Percentiles rank a stretch among this genome's conserved stretches.
Conservation (phyloP, 2,113 vertebrate species). For the Chaenocephalus aceratus region DNA sequence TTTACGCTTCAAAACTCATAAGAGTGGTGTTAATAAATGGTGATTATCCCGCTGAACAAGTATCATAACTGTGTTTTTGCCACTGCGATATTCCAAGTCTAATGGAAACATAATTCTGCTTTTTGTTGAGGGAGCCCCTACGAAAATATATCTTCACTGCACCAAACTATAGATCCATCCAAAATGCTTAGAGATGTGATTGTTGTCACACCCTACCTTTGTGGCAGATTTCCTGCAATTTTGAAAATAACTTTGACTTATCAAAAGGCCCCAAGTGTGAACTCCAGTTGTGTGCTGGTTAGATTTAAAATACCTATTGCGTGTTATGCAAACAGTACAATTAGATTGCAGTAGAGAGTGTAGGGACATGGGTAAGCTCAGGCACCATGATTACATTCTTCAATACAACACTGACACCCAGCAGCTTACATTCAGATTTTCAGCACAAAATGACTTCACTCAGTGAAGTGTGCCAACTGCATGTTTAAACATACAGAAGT, state of each 20-base stretch:
- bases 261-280: neutral
- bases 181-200: neutral
- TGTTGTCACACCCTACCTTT: neutral
- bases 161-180: too few species aligned
- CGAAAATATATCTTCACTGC: too few species aligned
- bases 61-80: too few species aligned
- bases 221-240: neutral
- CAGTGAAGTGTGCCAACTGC: neutral
- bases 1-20: too few species aligned
- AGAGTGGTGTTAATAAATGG: too few species aligned
- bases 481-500: neutral
- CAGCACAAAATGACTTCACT: neutral
- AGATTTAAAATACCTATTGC: constrained; percentile 4
- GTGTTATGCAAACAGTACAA: constrained; percentile 19
- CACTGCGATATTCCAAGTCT: too few species aligned
- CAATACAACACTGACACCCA: neutral
- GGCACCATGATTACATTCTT: constrained; percentile 6
- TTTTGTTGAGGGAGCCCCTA: too few species aligned
- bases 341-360: constrained; percentile 4
- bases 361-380: neutral
- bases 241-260: neutral
- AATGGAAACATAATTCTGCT: too few species aligned
- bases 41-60: too few species aligned
- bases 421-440: neutral
- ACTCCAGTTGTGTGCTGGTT: neutral